A percentile compares a stretch with the other conserved stretches of the same genome.
These are phyloP conservation scores for Drosophila carrolli DNA, from an alignment of 1,140 invertebrate species.

Conservation along the genomic window DNA sequence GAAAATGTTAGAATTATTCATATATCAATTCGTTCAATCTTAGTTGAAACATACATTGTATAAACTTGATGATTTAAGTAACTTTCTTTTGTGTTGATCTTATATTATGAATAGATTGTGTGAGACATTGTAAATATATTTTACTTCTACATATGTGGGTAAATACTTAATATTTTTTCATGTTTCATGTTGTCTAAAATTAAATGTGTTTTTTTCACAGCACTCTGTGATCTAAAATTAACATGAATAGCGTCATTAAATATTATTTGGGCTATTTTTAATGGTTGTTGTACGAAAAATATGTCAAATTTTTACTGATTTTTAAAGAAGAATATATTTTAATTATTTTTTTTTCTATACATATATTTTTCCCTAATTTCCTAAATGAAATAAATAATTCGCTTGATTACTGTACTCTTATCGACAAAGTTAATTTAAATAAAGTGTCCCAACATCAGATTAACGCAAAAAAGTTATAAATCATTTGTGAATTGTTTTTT, in stretches of 20 bases:
- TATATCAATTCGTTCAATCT: no score
- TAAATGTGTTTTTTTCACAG: background rate
- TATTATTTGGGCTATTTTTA: background rate
- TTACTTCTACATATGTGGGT: background rate
- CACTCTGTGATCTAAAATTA: slow-evolving; percentile 4
- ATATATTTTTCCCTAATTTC: no score
- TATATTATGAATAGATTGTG: background rate
- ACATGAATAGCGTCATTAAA: slow-evolving; percentile 12
- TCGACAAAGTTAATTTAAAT: background rate
- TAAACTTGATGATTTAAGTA: no score
- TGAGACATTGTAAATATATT: slow-evolving; percentile 1
- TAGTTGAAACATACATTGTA: no score
- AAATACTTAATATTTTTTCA: background rate
- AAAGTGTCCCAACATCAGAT: background rate
- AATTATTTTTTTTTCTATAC: background rate
- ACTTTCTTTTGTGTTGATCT: background rate
- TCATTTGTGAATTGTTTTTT: background rate
- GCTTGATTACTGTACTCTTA: background rate
- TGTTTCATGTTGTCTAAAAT: background rate
- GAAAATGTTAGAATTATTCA: no score
- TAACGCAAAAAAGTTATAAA: background rate
- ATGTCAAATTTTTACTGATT: background rate
- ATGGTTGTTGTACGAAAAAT: background rate
- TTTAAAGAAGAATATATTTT: background rate
- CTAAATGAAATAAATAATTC: no score